A percentile compares a stretch with the other conserved stretches of the same genome.
Evolutionary conservation across 2,113 vertebrate species (phyloP).

Genomic region (Patagioenas fasciata): DNA sequence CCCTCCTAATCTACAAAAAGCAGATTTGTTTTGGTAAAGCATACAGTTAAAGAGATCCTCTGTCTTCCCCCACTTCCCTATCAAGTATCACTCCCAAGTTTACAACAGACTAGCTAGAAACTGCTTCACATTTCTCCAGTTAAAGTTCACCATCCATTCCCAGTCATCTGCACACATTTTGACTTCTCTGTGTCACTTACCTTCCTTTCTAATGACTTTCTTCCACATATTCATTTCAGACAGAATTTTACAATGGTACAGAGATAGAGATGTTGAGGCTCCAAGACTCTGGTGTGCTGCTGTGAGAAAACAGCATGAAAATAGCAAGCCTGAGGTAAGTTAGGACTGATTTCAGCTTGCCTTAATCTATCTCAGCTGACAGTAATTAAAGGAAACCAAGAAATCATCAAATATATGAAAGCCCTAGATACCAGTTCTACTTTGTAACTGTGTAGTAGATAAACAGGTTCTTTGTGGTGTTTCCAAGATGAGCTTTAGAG

Average conservation of each 20-base stretch:
- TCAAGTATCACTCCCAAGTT: neutral
- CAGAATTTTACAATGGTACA: neutral
- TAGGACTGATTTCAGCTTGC: neutral
- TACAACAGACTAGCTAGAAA: neutral
- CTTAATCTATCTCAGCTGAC: neutral
- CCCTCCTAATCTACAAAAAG: slow-evolving; percentile 13
- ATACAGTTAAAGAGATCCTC: neutral
- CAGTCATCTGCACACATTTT: neutral
- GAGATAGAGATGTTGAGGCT: neutral
- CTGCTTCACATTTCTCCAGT: neutral
- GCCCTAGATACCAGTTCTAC: neutral
- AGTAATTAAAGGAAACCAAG: neutral
- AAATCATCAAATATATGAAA: neutral
- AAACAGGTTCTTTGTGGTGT: neutral
- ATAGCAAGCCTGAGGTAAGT: neutral
- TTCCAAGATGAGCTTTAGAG: neutral
- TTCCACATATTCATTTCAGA: neutral
- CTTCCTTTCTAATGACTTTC: neutral
- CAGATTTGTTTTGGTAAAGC: neutral
- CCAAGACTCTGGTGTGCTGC: accelerated
- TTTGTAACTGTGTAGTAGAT: neutral
- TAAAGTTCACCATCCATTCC: neutral
- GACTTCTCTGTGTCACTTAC: neutral
- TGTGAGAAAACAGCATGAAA: neutral
- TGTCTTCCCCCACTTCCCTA: neutral